Percentiles rank a stretch among this genome's conserved stretches.
Conservation (phyloP, 1,140 invertebrate genomes). For the Leptopilina clavipes region DNA sequence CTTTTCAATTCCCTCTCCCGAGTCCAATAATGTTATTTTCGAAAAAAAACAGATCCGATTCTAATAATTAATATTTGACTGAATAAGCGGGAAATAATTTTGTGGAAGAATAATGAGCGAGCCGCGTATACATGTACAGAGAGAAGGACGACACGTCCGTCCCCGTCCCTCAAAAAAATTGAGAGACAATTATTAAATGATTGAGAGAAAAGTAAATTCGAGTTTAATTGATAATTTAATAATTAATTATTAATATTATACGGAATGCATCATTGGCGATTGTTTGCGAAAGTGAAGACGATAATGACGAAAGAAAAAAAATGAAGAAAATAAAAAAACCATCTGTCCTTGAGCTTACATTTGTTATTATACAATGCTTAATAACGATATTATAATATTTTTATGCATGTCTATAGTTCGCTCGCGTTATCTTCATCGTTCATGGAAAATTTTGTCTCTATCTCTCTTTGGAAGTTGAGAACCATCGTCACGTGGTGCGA, state of each 20-base stretch:
- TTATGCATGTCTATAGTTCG: slow-evolving; percentile 69
- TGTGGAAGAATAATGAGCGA: slow-evolving; percentile 29
- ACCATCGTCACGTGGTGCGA: not conserved
- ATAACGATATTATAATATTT: slow-evolving; percentile 75
- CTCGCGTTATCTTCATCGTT: slow-evolving; percentile 62
- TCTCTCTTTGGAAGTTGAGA: not conserved
- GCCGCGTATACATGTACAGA: slow-evolving; percentile 41
- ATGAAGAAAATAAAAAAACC: slow-evolving; percentile 55
- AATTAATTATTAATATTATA: slow-evolving; percentile 57
- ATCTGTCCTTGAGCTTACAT: slow-evolving; percentile 73
- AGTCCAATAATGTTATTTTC: no score
- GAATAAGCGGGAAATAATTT: not conserved
- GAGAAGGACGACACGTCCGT: slow-evolving; percentile 59
- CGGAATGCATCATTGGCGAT: slow-evolving; percentile 51
- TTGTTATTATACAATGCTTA: slow-evolving; percentile 74
- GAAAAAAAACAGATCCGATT: no score
- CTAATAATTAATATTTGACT: slow-evolving; percentile 33
- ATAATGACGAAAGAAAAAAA: slow-evolving; percentile 52
- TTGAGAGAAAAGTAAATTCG: slow-evolving; percentile 37
- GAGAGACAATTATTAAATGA: slow-evolving; percentile 44
- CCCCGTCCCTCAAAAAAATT: slow-evolving; percentile 46
- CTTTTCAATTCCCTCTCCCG: no score
- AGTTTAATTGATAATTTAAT: slow-evolving; percentile 56
- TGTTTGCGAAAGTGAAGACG: slow-evolving; percentile 51
- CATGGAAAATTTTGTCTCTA: not conserved